phyloP scores from a whole-genome alignment of 2,888 invertebrate genomes.

The Chloroclystis v-ata region DNA sequence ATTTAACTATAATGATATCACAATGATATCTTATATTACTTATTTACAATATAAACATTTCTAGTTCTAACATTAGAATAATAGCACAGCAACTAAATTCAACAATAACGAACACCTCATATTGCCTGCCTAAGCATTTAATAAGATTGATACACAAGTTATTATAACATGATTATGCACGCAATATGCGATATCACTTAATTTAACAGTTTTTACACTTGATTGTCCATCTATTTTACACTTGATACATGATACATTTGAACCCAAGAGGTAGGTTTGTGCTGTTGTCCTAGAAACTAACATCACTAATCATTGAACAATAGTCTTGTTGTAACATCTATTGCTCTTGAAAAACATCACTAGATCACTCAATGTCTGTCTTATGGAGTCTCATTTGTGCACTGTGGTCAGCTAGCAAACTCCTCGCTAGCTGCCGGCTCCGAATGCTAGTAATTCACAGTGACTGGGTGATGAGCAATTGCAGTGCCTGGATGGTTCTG shows the following conservation, averaged over 20 bases:
- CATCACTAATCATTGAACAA: background rate
- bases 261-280: slow-evolving; percentile 5
- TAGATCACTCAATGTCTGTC: slow-evolving; percentile 7
- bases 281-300: background rate
- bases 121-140: background rate
- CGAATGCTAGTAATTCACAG: slow-evolving; percentile 67
- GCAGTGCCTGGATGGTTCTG: slow-evolving; percentile 53
- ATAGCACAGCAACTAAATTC: slow-evolving; percentile 4
- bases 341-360: background rate
- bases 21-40: slow-evolving; percentile 2
- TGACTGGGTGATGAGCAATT: slow-evolving; percentile 66
- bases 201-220: background rate
- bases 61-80: slow-evolving; percentile 4
- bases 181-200: background rate
- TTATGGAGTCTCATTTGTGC: background rate
- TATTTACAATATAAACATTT: slow-evolving; percentile 22
- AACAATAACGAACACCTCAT: slow-evolving; percentile 2
- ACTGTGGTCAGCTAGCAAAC: slow-evolving; percentile 16
- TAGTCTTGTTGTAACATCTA: background rate
- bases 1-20: background rate
- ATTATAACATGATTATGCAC: background rate
- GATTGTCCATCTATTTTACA: background rate
- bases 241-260: background rate
- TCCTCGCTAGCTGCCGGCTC: background rate
- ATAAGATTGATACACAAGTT: background rate